Conservation (phyloP, 2,113 vertebrate genomes). For the Alexandromys fortis region DNA sequence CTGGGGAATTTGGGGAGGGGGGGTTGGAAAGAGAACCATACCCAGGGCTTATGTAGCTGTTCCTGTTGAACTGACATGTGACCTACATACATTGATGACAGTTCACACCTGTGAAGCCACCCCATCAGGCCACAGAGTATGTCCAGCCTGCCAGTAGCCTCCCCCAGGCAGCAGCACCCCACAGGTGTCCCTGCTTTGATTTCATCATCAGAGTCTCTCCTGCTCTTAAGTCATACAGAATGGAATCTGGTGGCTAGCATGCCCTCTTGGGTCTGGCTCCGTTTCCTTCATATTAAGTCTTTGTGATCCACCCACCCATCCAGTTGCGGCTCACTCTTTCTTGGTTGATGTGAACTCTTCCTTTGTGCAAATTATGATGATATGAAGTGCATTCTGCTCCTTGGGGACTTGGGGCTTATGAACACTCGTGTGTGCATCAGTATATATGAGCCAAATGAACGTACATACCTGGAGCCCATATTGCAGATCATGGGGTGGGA, state of each 20-base stretch:
- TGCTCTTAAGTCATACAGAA: not conserved
- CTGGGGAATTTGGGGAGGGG: not conserved
- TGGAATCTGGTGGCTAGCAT: fast-evolving
- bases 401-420: not conserved
- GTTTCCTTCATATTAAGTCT: not conserved
- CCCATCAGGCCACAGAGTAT: not conserved
- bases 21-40: too few species aligned
- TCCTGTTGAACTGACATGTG: fast-evolving
- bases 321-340: not conserved
- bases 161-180: not conserved
- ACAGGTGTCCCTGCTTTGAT: not conserved
- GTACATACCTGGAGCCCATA: not conserved
- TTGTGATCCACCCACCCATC: too few species aligned
- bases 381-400: not conserved
- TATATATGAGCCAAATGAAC: too few species aligned
- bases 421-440: too few species aligned
- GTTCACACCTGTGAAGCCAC: not conserved
- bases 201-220: not conserved
- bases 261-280: not conserved
- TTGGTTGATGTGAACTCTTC: not conserved
- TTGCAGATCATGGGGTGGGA: not conserved
- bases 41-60: fast-evolving
- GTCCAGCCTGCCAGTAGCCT: not conserved
- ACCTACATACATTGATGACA: too few species aligned
- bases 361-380: not conserved